Base-by-base conservation (phyloP, 2,888 invertebrate species). In the Stictocephala bisonia region DNA sequence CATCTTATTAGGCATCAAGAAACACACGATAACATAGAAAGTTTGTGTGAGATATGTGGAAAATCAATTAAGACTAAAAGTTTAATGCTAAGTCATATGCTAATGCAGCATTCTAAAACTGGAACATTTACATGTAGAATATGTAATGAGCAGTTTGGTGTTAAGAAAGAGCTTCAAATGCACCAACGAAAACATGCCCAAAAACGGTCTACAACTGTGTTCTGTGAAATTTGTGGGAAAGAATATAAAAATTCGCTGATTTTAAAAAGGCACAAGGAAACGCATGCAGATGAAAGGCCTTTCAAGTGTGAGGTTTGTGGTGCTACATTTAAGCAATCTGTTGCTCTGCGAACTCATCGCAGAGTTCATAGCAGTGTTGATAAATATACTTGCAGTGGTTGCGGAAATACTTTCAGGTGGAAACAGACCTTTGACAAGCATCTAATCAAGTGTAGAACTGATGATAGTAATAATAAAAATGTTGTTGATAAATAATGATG, bases 171-270 rank as follows among this genome's bases (percentile, higher is more conserved):
- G 22, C 26, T 48, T 27, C 22, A 26, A 26, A 29, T 24, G 50
- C 27, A 31, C 15, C 15, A 26, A 29, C 20, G 29, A 29, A 53
- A 29, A 18, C 50, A 68, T 31, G 29, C 48, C 18, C 7, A 26
- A 20, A 22, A 15, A 22, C 22, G 20, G 1, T 50, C 51, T 40
- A 24, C 24, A 26, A 26, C 64, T n/a, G 20, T 27, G 6, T 40
- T 53, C 35, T 68, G 68, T 68, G 44, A 44, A 31, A 68, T 68
- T 13, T 68, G 68, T 22, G 68, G 68, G 4, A 68, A 68, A 22
- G 31, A 27, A 18, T 48, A 29, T 22, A 68, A 22, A 18, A 48
- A 15, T 13, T 29, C 31, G 22, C 60, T 35, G 40, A 29, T 60
- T 9, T 22, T 68, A 2, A 48, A 50, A n/a, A 22, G 15, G 15